These are phyloP conservation scores for Acomys russatus DNA, from an alignment of 2,797 vertebrate genomes.

Conservation along the genomic window DNA sequence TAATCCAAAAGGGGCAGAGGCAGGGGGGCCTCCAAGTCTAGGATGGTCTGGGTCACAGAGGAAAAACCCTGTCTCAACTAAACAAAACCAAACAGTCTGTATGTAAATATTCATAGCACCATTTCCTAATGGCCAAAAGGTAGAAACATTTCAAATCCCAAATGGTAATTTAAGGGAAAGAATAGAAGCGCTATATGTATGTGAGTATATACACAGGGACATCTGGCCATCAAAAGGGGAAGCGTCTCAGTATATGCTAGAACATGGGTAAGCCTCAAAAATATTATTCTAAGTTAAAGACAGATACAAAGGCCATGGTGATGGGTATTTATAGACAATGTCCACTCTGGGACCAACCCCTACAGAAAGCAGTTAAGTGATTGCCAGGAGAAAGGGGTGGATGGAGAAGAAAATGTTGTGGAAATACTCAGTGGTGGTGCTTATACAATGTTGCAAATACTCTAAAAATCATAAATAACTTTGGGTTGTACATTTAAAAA, in stretches of 20 bases:
- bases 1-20: background rate
- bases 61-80: background rate
- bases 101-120: background rate
- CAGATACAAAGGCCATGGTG: background rate
- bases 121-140: background rate
- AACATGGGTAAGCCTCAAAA: background rate
- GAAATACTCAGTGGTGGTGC: background rate
- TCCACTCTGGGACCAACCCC: background rate
- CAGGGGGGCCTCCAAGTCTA: background rate
- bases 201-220: background rate
- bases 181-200: background rate
- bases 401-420: background rate
- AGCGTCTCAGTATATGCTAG: background rate
- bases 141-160: background rate
- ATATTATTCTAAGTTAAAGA: background rate
- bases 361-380: background rate
- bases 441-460: background rate
- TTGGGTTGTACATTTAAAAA: background rate
- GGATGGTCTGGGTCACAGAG: background rate
- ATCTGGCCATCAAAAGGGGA: background rate
- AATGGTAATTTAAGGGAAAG: background rate
- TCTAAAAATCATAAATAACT: slow-evolving; percentile 1
- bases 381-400: background rate
- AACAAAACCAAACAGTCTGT: background rate
- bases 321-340: background rate